These are phyloP conservation scores for Graphium colonna DNA, from an alignment of 2,888 invertebrate species.

Conservation along the genomic window DNA sequence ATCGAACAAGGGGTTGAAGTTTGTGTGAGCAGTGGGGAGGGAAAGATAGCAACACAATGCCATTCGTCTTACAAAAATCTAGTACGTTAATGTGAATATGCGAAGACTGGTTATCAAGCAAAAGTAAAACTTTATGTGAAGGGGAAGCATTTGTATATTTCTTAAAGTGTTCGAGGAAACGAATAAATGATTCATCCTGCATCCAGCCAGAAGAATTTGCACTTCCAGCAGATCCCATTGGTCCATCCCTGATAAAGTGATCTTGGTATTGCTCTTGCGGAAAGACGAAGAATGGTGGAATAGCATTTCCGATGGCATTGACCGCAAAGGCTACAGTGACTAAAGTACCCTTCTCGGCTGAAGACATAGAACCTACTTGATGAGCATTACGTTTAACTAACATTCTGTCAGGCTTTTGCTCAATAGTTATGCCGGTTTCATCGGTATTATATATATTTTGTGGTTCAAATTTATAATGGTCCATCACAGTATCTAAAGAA, in stretches of 20 bases:
- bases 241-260: constrained; percentile 31
- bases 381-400: constrained; percentile 23
- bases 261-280: constrained; percentile 25
- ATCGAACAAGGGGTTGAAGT: constrained; percentile 34
- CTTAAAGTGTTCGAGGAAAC: background rate
- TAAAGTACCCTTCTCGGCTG: constrained; percentile 44
- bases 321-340: constrained; percentile 40
- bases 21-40: constrained; percentile 37
- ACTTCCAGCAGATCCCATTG: constrained; percentile 26
- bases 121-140: constrained; percentile 21
- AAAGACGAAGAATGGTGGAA: constrained; percentile 36
- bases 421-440: constrained; percentile 31
- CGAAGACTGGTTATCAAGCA: constrained; percentile 37
- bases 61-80: constrained; percentile 32
- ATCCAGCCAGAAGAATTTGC: constrained; percentile 31
- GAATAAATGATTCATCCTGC: constrained; percentile 8
- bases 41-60: constrained; percentile 32
- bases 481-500: constrained; percentile 30
- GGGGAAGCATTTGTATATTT: constrained; percentile 16
- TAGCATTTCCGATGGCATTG: constrained; percentile 36
- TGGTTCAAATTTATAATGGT: constrained; percentile 28
- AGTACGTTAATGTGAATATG: constrained; percentile 32
- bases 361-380: constrained; percentile 43
- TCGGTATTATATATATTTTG: background rate
- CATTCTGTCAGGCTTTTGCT: constrained; percentile 31